Conservation (phyloP, 2,797 vertebrate genomes). For the Psittacula derbiana region DNA sequence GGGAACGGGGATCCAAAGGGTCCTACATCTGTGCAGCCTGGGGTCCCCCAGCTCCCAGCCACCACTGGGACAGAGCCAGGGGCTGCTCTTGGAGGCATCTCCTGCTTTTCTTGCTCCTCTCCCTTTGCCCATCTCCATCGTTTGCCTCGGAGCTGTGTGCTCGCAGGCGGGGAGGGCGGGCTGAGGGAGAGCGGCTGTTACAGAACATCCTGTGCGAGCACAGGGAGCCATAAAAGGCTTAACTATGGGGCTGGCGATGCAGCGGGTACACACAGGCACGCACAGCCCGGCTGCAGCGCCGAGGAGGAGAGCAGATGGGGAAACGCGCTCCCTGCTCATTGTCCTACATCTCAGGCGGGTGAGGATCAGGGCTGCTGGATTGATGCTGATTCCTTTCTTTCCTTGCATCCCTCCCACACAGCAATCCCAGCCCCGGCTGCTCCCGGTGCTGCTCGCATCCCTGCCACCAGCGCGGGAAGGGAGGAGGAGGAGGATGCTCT, state of each 20-base stretch:
- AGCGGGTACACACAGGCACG: not conserved
- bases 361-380: not conserved
- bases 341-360: not conserved
- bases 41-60: not conserved
- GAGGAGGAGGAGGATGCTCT: not conserved
- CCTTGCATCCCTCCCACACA: not conserved
- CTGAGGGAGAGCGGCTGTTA: not conserved
- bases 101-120: not conserved
- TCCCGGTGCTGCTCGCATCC: not conserved
- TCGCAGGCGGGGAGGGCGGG: not conserved
- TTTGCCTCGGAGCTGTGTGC: not conserved
- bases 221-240: slow-evolving; percentile 66
- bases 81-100: not conserved
- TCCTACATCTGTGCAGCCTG: accelerated
- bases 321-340: not conserved
- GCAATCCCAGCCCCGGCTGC: not conserved
- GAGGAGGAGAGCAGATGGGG: slow-evolving; percentile 40
- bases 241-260: not conserved
- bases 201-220: slow-evolving; percentile 26
- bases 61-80: not conserved
- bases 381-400: not conserved
- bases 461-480: not conserved
- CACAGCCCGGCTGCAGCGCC: not conserved
- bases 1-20: accelerated
- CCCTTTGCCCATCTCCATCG: not conserved